Base-by-base conservation (phyloP, 2,888 invertebrate species). In the Galeruca laticollis region DNA sequence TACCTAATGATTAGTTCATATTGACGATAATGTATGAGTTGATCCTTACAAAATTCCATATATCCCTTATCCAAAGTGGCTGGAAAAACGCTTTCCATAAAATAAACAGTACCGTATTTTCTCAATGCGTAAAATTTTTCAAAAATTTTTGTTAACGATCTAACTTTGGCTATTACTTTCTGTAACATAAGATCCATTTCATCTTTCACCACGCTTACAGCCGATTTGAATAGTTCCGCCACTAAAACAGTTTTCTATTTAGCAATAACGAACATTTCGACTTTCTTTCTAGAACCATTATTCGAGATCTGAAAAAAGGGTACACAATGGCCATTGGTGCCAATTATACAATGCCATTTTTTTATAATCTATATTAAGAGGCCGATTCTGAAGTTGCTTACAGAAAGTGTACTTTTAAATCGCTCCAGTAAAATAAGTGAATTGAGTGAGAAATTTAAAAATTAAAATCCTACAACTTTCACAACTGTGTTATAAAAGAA, bases 1-100 rank as follows among this genome's bases (percentile, higher is more conserved):
- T 60, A 71, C 69, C 91, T 88, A 1, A 89, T 85, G 72, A 88
- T 89, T 62, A 91, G 85, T 78, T 92, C 92, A 79, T 90, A 89
- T 77, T 92, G 92, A 0, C 92, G 87, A 77, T 87, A 88, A 72
- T 89, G 87, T 0, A 88, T 86, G 2, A 92, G 82, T 72, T 89
- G 82, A 60, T 89, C 87, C 76, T 89, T 89, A 1, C 88, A 79
- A 74, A 86, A 85, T 1, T 85, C 82, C 71, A 88, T 85, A 60
- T 88, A 84, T 0, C 84, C 81, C 0, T 86, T 84, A 2, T 75
- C 78, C 0, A 82, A 63, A 8, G 76, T 80, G n/a, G 75, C 72
- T 0, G 82, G 77, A 5, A 80, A 69, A 18, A 78, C 67, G 10
- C 73, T 75, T 20, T 79, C 72, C 59, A 77, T 51, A 33, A 76